Conservation (phyloP, 2,888 invertebrate species). For the Apamea monoglypha region DNA sequence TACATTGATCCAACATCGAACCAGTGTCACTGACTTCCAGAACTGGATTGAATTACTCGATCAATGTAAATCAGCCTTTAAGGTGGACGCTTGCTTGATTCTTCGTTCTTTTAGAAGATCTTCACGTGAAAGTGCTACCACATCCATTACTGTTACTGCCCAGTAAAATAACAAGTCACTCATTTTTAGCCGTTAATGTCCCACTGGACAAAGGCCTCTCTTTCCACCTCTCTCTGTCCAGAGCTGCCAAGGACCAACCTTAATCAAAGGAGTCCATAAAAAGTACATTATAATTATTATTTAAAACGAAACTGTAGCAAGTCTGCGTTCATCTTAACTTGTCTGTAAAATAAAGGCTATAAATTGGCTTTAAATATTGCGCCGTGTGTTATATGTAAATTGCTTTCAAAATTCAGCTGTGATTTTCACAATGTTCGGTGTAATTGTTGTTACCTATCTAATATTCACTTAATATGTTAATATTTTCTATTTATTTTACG, state of each 20-base stretch:
- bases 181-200: too few relatives aligned
- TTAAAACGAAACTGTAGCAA: neutral
- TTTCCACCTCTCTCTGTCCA: too few relatives aligned
- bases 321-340: neutral
- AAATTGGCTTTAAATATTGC: slow-evolving; percentile 10
- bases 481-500: slow-evolving; percentile 27
- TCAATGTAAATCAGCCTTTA: neutral
- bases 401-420: slow-evolving; percentile 27
- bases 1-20: neutral
- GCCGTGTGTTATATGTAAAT: slow-evolving; percentile 11
- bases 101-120: neutral
- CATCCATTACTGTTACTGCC: neutral
- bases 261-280: too few relatives aligned
- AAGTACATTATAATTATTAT: too few relatives aligned
- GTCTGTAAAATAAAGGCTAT: slow-evolving; percentile 11
- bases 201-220: too few relatives aligned
- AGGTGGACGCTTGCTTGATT: neutral
- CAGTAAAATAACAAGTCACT: too few relatives aligned
- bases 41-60: neutral
- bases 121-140: neutral
- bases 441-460: neutral
- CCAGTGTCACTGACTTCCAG: neutral
- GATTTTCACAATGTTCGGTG: neutral
- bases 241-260: too few relatives aligned
- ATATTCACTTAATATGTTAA: slow-evolving; percentile 6